Conservation (phyloP, 2,888 invertebrate genomes). For the Petrophora chlorosata region DNA sequence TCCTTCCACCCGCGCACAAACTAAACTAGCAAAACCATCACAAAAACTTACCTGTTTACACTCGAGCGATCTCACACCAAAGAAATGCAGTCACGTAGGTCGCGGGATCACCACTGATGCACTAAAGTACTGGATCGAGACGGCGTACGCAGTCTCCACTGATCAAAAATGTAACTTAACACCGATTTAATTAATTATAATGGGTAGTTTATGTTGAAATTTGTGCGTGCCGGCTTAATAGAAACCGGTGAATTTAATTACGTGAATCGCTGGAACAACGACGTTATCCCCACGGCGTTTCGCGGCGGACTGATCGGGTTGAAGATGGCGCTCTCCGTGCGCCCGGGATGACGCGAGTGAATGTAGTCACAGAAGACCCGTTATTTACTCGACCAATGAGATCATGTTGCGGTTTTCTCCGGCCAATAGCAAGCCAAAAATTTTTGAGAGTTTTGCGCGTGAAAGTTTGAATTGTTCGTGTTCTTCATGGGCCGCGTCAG, state of each 20-base stretch:
- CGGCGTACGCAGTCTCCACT: conserved; percentile 57
- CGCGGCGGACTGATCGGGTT: conserved; percentile 75
- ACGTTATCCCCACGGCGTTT: conserved; percentile 67
- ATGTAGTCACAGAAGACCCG: conserved; percentile 60
- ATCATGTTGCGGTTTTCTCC: conserved; percentile 27
- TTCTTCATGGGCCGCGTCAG: conserved; percentile 3
- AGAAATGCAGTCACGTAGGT: conserved; percentile 74
- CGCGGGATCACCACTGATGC: conserved; percentile 73
- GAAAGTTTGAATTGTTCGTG: conserved; percentile 59
- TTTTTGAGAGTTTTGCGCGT: conserved; percentile 54
- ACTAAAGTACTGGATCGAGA: conserved; percentile 60
- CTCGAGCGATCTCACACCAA: conserved; percentile 70
- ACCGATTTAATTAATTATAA: conserved; percentile 52
- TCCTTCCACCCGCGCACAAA: conserved; percentile 49
- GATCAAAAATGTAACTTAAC: conserved; percentile 65
- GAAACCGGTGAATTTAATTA: conserved; percentile 53
- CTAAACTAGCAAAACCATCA: conserved; percentile 51
- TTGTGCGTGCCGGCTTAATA: conserved; percentile 53
- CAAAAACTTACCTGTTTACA: conserved; percentile 79
- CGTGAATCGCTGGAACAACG: conserved; percentile 43
- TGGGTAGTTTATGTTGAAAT: conserved; percentile 45
- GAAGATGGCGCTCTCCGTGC: conserved; percentile 70
- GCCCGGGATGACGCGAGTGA: conserved; percentile 64
- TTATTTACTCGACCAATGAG: conserved; percentile 60
- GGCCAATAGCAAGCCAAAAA: conserved; percentile 52